phyloP scores from a whole-genome alignment of 2,888 invertebrate species.

The Cremastinae sp. region DNA sequence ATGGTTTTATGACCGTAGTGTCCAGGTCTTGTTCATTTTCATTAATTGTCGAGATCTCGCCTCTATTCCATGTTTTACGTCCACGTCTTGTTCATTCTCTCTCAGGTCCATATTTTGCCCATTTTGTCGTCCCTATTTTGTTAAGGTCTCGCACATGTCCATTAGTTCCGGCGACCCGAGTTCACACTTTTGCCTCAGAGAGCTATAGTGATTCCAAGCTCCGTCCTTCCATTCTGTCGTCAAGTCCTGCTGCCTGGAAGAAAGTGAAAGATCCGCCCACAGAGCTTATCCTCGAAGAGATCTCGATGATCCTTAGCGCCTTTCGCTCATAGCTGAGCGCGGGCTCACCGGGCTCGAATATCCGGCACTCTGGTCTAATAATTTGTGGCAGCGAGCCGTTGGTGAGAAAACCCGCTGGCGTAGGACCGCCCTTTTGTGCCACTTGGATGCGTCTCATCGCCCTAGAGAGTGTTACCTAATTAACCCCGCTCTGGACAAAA shows the following conservation, averaged over 20 bases:
- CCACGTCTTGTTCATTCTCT: too few species aligned
- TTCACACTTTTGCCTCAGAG: background rate
- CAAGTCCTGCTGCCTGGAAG: conserved; percentile 29
- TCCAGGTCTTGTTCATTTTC: too few species aligned
- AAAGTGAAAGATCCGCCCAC: conserved; percentile 38
- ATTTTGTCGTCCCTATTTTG: too few species aligned
- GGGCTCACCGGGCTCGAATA: background rate
- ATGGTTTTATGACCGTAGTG: too few species aligned
- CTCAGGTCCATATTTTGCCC: too few species aligned
- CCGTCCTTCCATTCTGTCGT: conserved; percentile 34
- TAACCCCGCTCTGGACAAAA: conserved; percentile 42
- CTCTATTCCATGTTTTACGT: too few species aligned
- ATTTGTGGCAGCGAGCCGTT: conserved; percentile 37
- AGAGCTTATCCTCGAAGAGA: conserved; percentile 29
- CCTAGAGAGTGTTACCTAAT: conserved; percentile 52
- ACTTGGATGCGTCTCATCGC: conserved; percentile 27
- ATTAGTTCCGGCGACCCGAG: too few species aligned
- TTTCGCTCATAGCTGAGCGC: conserved; percentile 23
- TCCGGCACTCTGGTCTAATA: conserved; percentile 27
- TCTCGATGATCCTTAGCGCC: conserved; percentile 33
- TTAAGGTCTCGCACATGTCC: too few species aligned
- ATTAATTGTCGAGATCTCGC: too few species aligned
- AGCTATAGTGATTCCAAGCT: conserved; percentile 6
- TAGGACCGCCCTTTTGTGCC: conserved; percentile 40
- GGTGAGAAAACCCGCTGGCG: conserved; percentile 40